These are phyloP conservation scores for Zaprionus nigranus DNA, from an alignment of 1,140 invertebrate species.

Conservation along the genomic window DNA sequence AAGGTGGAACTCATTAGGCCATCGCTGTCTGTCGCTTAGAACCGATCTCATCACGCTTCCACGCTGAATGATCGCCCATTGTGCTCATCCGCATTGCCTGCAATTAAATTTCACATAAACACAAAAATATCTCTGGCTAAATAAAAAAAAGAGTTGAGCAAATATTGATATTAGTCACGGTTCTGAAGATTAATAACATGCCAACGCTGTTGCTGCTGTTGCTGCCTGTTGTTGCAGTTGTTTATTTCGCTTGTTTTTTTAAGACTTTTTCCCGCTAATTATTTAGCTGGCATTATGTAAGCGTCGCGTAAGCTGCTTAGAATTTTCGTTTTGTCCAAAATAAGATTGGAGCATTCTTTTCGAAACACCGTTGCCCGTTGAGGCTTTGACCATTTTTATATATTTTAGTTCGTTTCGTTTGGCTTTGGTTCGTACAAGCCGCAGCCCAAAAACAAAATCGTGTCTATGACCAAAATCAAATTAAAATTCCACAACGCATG, in stretches of 20 bases:
- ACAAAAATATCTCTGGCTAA: constrained; percentile 30
- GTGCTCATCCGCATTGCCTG: constrained; percentile 51
- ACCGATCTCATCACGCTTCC: constrained; percentile 22
- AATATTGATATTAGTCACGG: constrained; percentile 77
- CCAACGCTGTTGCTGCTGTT: background rate
- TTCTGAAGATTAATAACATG: constrained; percentile 36
- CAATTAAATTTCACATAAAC: constrained; percentile 65
- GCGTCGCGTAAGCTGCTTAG: constrained; percentile 40
- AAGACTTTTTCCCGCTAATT: constrained; percentile 2
- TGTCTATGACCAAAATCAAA: constrained; percentile 80
- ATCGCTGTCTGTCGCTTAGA: constrained; percentile 37
- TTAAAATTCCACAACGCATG: constrained; percentile 82
- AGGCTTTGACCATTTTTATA: constrained; percentile 36
- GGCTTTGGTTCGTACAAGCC: constrained; percentile 41
- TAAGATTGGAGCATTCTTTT: constrained; percentile 23
- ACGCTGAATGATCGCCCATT: constrained; percentile 52
- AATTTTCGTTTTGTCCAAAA: constrained; percentile 33
- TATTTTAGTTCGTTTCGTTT: constrained; percentile 32
- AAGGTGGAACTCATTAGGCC: constrained; percentile 48
- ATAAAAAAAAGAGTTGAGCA: constrained; percentile 49
- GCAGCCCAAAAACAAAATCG: constrained; percentile 73
- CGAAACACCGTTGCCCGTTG: constrained; percentile 42
- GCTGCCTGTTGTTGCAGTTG: constrained; percentile 15
- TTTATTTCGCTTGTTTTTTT: constrained; percentile 23
- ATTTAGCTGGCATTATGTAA: constrained; percentile 38